Evolutionary conservation across 2,797 vertebrate genomes (phyloP).

Genomic region (Buphagus erythrorhynchus): DNA sequence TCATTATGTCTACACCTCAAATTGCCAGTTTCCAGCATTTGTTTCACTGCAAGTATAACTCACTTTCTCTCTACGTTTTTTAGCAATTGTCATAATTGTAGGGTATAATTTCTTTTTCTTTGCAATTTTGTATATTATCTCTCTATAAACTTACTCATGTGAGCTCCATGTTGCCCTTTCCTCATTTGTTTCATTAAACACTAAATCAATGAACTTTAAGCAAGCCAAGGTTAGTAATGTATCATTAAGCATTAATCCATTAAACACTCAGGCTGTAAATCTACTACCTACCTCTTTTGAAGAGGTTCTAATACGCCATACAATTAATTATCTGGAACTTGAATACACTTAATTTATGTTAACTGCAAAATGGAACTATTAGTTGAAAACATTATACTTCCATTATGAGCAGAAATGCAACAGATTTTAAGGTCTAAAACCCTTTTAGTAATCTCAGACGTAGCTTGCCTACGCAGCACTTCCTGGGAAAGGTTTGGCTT

Average conservation of each 20-base stretch:
- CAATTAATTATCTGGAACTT: conserved; percentile 29
- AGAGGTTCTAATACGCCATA: neutral
- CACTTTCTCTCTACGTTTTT: neutral
- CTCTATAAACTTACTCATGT: neutral
- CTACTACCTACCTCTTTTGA: neutral
- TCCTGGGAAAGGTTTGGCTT: neutral
- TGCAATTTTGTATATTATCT: neutral
- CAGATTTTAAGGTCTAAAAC: neutral
- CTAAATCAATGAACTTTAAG: conserved; percentile 32
- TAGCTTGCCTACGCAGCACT: neutral
- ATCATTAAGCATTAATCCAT: conserved; percentile 22
- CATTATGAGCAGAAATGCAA: neutral
- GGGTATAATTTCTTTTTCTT: neutral
- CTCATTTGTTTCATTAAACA: neutral
- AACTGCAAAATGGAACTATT: neutral
- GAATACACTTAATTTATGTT: conserved; percentile 5
- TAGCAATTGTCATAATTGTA: neutral
- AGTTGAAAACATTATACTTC: conserved; percentile 5
- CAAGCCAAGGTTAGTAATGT: neutral
- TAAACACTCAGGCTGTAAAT: conserved; percentile 13
- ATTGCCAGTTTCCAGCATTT: neutral
- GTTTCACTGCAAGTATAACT: neutral
- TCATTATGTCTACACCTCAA: neutral
- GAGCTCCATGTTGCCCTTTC: neutral
- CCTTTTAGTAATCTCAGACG: neutral